Evolutionary conservation across 2,113 vertebrate genomes (phyloP).

Genomic region (Megaceryle maxima): DNA sequence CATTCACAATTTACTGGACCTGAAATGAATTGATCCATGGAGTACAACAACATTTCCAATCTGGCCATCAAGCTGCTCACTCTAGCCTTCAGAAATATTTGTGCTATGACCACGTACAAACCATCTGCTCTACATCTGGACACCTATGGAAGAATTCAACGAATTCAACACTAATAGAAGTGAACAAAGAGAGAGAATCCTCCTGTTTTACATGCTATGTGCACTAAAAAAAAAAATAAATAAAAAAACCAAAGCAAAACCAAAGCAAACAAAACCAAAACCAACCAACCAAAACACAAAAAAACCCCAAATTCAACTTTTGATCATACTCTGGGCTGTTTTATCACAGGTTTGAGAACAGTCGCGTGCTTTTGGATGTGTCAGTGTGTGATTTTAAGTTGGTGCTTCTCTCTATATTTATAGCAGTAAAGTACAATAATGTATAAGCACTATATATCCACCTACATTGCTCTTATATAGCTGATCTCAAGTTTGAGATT

Average conservation of each 20-base stretch:
- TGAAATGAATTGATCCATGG: background rate
- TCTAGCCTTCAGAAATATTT: background rate
- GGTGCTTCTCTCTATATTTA: background rate
- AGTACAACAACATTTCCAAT: background rate
- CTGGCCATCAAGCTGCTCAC: background rate
- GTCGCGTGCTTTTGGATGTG: background rate
- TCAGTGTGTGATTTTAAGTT: background rate
- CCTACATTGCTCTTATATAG: background rate
- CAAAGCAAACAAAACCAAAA: too few species aligned
- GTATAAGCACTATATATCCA: background rate
- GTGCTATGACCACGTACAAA: background rate
- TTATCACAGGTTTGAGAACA: background rate
- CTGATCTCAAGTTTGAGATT: background rate
- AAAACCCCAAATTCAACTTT: background rate
- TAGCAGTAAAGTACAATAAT: background rate
- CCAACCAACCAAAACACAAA: background rate
- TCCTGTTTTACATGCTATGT: background rate
- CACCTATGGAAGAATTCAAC: background rate
- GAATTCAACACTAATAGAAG: accelerated
- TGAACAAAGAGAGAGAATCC: background rate
- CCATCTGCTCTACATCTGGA: background rate
- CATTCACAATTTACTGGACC: background rate
- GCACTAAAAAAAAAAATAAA: background rate
- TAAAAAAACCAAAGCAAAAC: background rate
- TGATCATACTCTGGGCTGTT: background rate